These are phyloP conservation scores for Sterrhoptilus dennistouni DNA, from an alignment of 2,113 vertebrate species.

Conservation along the genomic window DNA sequence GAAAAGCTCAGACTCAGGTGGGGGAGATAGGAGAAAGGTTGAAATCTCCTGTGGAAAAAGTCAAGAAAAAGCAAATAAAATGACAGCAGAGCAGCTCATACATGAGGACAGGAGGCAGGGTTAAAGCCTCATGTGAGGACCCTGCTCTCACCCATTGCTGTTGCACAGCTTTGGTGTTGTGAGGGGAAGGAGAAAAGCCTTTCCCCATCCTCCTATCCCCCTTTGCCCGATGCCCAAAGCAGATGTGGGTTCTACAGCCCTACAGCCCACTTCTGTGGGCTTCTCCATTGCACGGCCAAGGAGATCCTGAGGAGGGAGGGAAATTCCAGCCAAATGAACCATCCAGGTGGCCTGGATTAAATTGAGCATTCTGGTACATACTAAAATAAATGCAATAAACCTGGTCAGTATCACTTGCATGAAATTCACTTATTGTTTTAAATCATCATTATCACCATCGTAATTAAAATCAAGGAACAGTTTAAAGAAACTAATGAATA, in stretches of 20 bases:
- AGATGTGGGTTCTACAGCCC: background rate
- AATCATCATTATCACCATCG: slow-evolving; percentile 28
- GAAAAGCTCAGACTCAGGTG: background rate
- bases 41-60: background rate
- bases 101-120: background rate
- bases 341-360: background rate
- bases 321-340: background rate
- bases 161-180: background rate
- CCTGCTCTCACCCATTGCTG: background rate
- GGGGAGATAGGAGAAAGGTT: background rate
- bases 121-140: background rate
- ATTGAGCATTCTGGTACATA: background rate
- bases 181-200: background rate
- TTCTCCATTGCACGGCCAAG: background rate
- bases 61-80: background rate
- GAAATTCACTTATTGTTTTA: slow-evolving; percentile 49
- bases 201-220: background rate
- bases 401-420: background rate
- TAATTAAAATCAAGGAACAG: slow-evolving; percentile 64
- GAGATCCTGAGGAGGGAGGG: background rate
- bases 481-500: slow-evolving; percentile 58
- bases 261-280: background rate
- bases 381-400: slow-evolving; percentile 9
- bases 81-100: background rate
- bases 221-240: background rate